Conservation (phyloP, 35 echinoderm and acorn worm species). For the Diadema setosum region DNA sequence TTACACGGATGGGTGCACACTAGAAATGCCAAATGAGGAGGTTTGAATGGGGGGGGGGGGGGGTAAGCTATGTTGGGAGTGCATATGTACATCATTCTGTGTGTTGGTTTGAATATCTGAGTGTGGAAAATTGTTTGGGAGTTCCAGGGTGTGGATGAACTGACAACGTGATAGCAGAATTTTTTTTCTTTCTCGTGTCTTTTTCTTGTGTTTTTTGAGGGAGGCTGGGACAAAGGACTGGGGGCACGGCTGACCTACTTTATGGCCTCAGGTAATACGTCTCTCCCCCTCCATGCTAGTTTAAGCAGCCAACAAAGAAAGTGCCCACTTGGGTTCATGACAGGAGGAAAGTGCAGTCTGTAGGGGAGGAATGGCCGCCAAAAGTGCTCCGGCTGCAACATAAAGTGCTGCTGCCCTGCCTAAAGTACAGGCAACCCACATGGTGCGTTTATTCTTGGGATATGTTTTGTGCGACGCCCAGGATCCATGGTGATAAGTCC, state of each 20-base stretch:
- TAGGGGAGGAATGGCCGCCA: constrained; percentile 53
- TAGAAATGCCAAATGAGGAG: background rate
- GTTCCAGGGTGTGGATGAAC: background rate
- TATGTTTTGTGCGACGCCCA: background rate
- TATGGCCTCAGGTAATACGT: constrained; percentile 11
- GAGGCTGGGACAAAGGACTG: constrained; percentile 24
- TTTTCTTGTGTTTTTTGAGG: background rate
- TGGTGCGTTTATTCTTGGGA: background rate
- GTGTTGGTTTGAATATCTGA: background rate
- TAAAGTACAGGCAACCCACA: constrained; percentile 64
- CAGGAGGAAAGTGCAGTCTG: constrained; percentile 49
- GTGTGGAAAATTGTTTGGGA: background rate
- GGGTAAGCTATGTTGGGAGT: background rate
- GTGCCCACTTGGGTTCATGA: constrained; percentile 58
- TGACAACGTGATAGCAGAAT: background rate
- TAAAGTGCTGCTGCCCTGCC: constrained; percentile 66
- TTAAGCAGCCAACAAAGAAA: constrained; percentile 74
- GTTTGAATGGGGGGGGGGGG: background rate
- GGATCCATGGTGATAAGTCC: constrained; percentile 19
- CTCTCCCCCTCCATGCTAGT: constrained; percentile 22
- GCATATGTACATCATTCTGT: background rate
- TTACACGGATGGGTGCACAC: constrained; percentile 10
- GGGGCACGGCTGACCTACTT: constrained; percentile 16
- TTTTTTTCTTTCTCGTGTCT: background rate
- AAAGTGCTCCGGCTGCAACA: constrained; percentile 58